Conservation (phyloP, 2,113 vertebrate genomes). For the Marmota monax region DNA sequence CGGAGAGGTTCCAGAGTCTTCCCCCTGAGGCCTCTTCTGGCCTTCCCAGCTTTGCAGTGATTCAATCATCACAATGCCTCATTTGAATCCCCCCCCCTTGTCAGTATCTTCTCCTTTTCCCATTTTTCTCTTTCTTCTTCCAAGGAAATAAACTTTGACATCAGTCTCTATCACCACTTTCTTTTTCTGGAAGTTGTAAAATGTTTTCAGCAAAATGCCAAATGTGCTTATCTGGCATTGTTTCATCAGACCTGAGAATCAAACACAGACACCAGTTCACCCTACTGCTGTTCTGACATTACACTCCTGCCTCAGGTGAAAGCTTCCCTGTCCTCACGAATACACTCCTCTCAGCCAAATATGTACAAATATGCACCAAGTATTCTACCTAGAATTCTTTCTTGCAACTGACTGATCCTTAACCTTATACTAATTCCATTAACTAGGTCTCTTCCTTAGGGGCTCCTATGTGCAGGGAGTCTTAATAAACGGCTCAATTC, state of each 20-base stretch:
- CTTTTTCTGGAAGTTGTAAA: not conserved
- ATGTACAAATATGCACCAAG: not conserved
- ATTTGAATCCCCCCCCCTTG: not conserved
- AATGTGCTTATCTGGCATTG: not conserved
- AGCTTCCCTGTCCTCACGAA: not conserved
- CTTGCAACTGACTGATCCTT: not conserved
- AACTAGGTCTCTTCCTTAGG: not conserved
- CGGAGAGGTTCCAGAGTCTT: conserved; percentile 78
- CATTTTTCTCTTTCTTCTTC: not conserved
- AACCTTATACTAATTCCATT: not conserved
- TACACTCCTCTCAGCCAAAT: not conserved
- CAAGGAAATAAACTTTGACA: not conserved
- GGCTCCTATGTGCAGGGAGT: not conserved
- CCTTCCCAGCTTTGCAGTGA: conserved; percentile 4
- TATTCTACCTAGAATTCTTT: not conserved
- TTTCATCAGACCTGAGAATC: not conserved
- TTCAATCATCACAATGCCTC: not conserved
- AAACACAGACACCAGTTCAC: not conserved
- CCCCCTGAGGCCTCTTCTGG: not conserved
- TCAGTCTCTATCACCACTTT: not conserved
- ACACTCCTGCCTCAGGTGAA: not conserved
- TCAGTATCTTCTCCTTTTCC: not conserved
- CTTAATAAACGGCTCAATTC: not conserved
- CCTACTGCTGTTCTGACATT: not conserved
- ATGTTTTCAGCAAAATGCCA: not conserved